Percentiles rank a stretch among this genome's conserved stretches.
Conservation (phyloP, 2,113 vertebrate species). For the Centrocercus urophasianus region DNA sequence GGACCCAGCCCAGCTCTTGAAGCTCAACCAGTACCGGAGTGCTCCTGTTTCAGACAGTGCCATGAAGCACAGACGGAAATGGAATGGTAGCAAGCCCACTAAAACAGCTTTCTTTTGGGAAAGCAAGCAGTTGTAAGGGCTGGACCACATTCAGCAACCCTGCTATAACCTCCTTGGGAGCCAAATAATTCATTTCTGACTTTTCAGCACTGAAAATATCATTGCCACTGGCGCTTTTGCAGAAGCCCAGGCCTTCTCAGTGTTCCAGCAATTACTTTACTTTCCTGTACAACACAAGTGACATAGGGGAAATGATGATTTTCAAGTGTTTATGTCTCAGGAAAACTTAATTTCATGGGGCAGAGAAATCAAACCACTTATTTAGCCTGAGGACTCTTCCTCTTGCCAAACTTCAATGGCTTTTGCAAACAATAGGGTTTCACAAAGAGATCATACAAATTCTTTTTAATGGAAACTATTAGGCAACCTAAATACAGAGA, state of each 20-base stretch:
- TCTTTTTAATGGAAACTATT: conserved; percentile 46
- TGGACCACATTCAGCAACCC: not conserved
- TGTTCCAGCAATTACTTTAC: not conserved
- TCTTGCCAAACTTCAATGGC: not conserved
- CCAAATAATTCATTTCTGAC: not conserved
- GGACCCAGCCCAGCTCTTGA: not conserved
- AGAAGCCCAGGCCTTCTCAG: not conserved
- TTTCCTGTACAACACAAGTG: not conserved
- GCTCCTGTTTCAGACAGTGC: not conserved
- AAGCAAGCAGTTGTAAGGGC: not conserved
- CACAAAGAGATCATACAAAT: conserved; percentile 18
- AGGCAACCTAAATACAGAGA: conserved; percentile 42
- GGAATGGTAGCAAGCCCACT: not conserved
- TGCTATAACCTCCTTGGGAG: not conserved
- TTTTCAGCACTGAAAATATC: not conserved
- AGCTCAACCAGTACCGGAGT: not conserved
- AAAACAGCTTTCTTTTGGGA: not conserved
- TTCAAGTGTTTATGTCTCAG: not conserved
- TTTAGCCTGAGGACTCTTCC: conserved; percentile 2
- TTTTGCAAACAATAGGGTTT: conserved; percentile 45
- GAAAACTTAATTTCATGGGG: conserved; percentile 18
- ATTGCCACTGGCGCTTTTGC: not conserved
- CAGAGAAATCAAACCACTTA: conserved; percentile 39
- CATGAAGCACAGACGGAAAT: not conserved
- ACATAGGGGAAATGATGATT: not conserved